These are phyloP conservation scores for Axis porcinus DNA, from an alignment of 2,113 vertebrate species.

Conservation along the genomic window DNA sequence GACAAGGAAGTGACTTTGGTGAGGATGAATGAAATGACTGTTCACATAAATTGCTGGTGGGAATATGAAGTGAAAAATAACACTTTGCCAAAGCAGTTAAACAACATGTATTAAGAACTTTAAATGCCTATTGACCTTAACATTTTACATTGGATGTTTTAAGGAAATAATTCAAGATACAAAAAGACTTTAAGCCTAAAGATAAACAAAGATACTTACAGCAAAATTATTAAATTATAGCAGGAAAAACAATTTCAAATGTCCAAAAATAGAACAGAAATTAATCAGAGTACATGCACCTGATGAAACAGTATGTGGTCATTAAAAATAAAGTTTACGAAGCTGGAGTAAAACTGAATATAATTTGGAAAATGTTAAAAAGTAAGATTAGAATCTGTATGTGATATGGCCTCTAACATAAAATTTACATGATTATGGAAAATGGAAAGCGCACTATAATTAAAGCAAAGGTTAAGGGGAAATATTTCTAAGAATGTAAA, in stretches of 20 bases:
- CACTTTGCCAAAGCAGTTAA: background rate
- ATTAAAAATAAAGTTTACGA: background rate
- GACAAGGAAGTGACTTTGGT: background rate
- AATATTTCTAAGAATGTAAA: conserved; percentile 10
- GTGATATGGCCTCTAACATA: background rate
- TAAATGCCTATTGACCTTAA: background rate
- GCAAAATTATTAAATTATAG: background rate
- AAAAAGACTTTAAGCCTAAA: background rate
- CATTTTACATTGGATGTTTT: background rate
- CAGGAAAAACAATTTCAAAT: background rate
- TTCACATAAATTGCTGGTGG: background rate
- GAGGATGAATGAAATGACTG: background rate
- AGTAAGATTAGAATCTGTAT: background rate
- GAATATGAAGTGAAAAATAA: background rate
- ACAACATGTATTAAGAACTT: background rate
- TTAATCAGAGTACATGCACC: background rate
- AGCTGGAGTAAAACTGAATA: background rate
- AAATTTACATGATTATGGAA: background rate
- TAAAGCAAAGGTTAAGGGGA: conserved; percentile 10
- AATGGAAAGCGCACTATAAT: background rate
- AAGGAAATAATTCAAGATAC: conserved; percentile 13
- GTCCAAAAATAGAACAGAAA: background rate
- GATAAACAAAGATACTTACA: background rate
- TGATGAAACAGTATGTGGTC: background rate
- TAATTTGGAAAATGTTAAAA: background rate